Evolutionary conservation across 2,113 vertebrate genomes (phyloP), one percentile per base, ranked within the genome.

Genomic region (Erythrocebus patas): DNA sequence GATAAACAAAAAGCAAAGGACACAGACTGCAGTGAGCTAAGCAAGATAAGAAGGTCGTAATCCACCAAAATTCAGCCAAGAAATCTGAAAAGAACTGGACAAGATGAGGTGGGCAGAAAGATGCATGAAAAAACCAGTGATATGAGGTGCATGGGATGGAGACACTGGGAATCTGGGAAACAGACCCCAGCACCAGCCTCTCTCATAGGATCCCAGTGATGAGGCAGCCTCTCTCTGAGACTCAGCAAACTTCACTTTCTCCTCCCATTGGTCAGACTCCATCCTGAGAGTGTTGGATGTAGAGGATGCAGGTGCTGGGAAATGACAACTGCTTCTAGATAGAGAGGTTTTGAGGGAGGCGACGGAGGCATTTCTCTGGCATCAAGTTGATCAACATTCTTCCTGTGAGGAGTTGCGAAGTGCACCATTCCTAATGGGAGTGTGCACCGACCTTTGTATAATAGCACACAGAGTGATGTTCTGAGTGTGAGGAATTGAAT

Each of bases 1-100:
- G 35, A 59, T 91, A 79, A 48, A 79, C 78, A 25, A 40, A 95
- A 94, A 89, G 59, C n/a, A 90, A 96, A 81, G 66, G 48, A 68
- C 10, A 48, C 6, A 94, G 93, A 64, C 8, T 79, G 11, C 5
- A 50, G 75, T 50, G 80, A 68, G 6, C 11, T 2, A 43, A 94
- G 40, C 48, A 66, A 91, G 68, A 27, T 78, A 52, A 22, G 27
- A 70, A 76, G 25, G 16, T 72, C 10, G 32, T 52, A 72, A 78
- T 72, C 16, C 27, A 61, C 66, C 9, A 82, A 91, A 48, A 75
- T 20, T 88, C 55, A 96, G 38, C 57, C 45, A 50, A 93, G 83
- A 83, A 82, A 52, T 25, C 40, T n/a, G 70, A 70, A 89, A 82
- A 52, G 66, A 52, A 27, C 25, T 35, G 23, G 79, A 59, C 5